These are phyloP conservation scores for Athripsodes cinereus DNA, from an alignment of 2,888 invertebrate genomes.

Conservation along the genomic window DNA sequence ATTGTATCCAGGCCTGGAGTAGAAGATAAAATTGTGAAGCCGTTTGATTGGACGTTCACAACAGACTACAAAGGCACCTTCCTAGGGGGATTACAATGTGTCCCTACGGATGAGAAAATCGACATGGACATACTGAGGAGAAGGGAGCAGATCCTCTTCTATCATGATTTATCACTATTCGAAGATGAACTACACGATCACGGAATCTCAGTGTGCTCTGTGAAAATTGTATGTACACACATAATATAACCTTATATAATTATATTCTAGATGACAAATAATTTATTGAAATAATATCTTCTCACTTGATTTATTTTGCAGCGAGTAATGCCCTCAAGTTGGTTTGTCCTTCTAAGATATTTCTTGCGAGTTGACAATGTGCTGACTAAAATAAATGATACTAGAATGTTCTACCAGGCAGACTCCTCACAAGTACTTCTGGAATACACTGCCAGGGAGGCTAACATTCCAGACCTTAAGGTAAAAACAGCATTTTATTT, in stretches of 20 bases:
- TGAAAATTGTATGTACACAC: slow-evolving; percentile 78
- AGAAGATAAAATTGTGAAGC: slow-evolving; percentile 66
- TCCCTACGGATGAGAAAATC: slow-evolving; percentile 67
- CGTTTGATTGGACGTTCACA: slow-evolving; percentile 97
- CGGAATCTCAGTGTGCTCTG: slow-evolving; percentile 83
- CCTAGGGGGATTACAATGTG: slow-evolving; percentile 52
- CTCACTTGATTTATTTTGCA: slow-evolving; percentile 39
- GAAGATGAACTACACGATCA: slow-evolving; percentile 99
- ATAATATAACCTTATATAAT: no score
- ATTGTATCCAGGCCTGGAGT: neutral
- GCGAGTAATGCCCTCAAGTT: slow-evolving; percentile 95
- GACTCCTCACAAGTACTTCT: slow-evolving; percentile 71
- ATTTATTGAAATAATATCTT: no score
- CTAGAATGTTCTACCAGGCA: slow-evolving; percentile 75
- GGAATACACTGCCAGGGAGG: slow-evolving; percentile 78
- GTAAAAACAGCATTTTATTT: no score
- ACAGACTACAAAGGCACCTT: slow-evolving; percentile 85
- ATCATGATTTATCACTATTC: slow-evolving; percentile 87
- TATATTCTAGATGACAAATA: no score
- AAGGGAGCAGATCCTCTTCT: slow-evolving; percentile 89
- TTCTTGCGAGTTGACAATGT: slow-evolving; percentile 95
- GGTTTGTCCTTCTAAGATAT: slow-evolving; percentile 83
- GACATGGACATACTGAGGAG: slow-evolving; percentile 83
- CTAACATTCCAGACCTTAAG: slow-evolving; percentile 61
- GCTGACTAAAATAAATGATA: slow-evolving; percentile 80